Base-by-base conservation (phyloP, 1,140 invertebrate genomes). In the Choristoneura fumiferana region DNA sequence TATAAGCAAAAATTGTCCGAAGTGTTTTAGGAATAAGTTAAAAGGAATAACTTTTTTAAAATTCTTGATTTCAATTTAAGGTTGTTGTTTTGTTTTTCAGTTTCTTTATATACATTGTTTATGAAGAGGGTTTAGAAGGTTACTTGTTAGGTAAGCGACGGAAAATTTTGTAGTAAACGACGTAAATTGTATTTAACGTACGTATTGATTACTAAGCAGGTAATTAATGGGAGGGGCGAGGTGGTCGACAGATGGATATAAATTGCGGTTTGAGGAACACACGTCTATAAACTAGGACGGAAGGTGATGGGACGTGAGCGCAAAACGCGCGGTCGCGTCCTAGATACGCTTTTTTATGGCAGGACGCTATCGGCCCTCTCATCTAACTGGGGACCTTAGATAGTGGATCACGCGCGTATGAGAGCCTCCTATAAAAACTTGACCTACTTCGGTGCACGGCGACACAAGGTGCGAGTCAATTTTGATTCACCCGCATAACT, bases 271-370 rank as follows among this genome's bases (percentile, higher is more conserved):
- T 67, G 57, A 63, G 67, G 63, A 69, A 77, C 71, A 78, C 62
- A 67, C 64, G 76, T 76, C 70, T 73, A 78, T 82, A 84, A 82
- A 84, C 59, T 76, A 72, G 73, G 73, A 69, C 76, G 78, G 65
- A 75, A 82, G 77, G 78, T 83, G 76, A 81, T 67, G 65, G 65
- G 73, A 78, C 76, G 74, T 73, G 71, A 67, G 73, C 60, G 56
- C 58, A 61, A n/a, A n/a, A n/a, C n/a, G 57, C 62, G 63, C 65
- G 69, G 69, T 75, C 69, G 71, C 73, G 84, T 65, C 76, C 85
- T 75, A 86, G 67, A 79, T 88, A 69, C 71, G 69, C 61, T 67
- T 86, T 86, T 87, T 88, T 88, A 84, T 81, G 73, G 71, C 76
- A 80, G 80, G 78, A 79, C 78, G 72, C 67, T 85, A 88, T 88